These are phyloP conservation scores for Collichthys lucidus DNA, from an alignment of 2,113 vertebrate genomes.

Conservation along the genomic window DNA sequence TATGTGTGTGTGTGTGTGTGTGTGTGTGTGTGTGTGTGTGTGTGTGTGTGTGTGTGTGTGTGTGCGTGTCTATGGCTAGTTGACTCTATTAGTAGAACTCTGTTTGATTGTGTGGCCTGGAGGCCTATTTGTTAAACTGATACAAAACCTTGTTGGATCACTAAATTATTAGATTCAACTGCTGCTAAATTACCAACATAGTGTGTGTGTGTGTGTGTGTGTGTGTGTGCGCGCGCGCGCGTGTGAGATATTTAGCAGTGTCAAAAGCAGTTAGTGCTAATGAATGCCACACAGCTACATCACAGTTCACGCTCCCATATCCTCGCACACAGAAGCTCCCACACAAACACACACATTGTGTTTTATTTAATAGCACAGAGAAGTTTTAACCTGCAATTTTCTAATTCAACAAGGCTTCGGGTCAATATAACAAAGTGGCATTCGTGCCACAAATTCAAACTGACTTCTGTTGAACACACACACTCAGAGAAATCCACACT, in stretches of 20 bases:
- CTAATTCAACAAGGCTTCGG: neutral
- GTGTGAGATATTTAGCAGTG: neutral
- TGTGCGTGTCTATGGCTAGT: neutral
- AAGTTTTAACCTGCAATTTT: neutral
- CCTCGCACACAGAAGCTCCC: neutral
- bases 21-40: no score
- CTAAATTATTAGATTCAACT: conserved; percentile 34
- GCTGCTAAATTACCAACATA: neutral
- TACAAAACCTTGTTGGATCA: conserved; percentile 24
- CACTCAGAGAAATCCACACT: no score
- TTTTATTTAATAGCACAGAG: neutral
- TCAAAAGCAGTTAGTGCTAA: conserved; percentile 3
- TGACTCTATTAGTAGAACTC: conserved; percentile 15
- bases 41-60: conserved; percentile 19
- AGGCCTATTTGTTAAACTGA: conserved; percentile 29
- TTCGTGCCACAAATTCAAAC: neutral
- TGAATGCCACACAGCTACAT: neutral
- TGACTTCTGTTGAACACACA: neutral
- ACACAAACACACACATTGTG: neutral
- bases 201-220: neutral
- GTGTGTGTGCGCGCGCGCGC: no score
- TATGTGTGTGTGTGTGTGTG: no score
- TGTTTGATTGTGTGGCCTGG: conserved; percentile 1
- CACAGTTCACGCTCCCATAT: neutral
- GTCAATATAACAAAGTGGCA: neutral